Base-by-base conservation (phyloP, 1,140 invertebrate species). In the Ditylenchus dipsaci region DNA sequence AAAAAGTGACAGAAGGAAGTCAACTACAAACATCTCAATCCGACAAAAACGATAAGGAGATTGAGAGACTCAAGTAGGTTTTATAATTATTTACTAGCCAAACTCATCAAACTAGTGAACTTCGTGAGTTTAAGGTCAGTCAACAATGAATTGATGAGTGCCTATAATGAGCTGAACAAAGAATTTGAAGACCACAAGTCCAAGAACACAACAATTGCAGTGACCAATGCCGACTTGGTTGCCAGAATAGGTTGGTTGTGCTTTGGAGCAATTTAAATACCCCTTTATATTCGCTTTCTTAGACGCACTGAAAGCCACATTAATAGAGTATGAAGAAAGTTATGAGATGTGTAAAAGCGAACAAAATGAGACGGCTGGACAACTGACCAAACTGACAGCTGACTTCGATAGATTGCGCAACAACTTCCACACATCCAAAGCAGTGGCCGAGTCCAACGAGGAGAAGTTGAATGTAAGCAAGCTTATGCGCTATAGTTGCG, bases 311-410 rank as follows among this genome's bases (percentile, higher is more conserved):
- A 69, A 69, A 63, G 65, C 68, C 17, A 72, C 29, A n/a, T 65
- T 69, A 1, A 69, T 69, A 65, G 68, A 69, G 29, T 69, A 68
- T 15, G 68, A 69, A 72, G 33, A 23, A 23, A 38, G 69, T 8
- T 69, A 72, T 43, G 68, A 69, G 27, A 29, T 69, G 38, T 69
- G 68, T 19, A 69, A 69, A 30, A 45, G 56, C 26, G 68, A 69
- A 21, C 67, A 69, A 9, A 15, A 29, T 30, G 68, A 69, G 67
- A 69, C 68, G 3, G 68, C 21, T 11, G 27, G 17, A n/a, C 67
- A 70, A 1, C 66, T 69, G 43, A 43, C 72, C 33, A 57, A 23
- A 27, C 61, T 69, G 21, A 58, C 69, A n/a, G 49, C 42, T 19
- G 68, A 69, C 8, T 69, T 69, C 29, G 68, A 68, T 19, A 21